A percentile compares a stretch with the other conserved stretches of the same genome.
Conservation (phyloP, 2,113 vertebrate species). For the Prolemur simus region DNA sequence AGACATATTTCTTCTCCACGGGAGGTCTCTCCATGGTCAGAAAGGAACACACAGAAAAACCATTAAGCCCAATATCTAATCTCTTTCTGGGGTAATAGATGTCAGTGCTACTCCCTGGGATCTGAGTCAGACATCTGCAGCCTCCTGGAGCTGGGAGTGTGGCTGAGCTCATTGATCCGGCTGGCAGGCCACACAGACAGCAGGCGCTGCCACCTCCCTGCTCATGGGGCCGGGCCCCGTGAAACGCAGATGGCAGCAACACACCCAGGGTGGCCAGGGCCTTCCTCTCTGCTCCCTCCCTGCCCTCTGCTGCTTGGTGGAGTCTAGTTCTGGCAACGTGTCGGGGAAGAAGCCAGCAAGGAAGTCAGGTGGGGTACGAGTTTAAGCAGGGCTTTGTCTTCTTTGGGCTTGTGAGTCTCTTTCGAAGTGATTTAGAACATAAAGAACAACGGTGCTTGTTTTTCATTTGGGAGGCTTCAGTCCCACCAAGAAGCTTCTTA, state of each 20-base stretch:
- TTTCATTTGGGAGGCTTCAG: slow-evolving; percentile 29
- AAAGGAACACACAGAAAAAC: slow-evolving; percentile 43
- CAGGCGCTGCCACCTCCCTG: background rate
- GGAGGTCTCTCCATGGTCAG: slow-evolving; percentile 22
- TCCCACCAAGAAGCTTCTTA: slow-evolving; percentile 40
- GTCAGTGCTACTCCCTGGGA: background rate
- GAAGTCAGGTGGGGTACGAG: background rate
- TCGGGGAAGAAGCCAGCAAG: background rate
- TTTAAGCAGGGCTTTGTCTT: background rate
- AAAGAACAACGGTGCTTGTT: slow-evolving; percentile 45
- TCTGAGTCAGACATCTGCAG: background rate
- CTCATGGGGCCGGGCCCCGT: background rate
- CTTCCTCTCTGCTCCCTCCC: background rate
- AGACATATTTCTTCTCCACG: slow-evolving; percentile 13
- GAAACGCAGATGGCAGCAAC: background rate
- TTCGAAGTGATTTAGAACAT: slow-evolving; percentile 55
- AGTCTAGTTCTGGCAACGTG: background rate
- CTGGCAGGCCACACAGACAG: background rate
- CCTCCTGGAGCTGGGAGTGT: background rate
- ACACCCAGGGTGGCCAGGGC: accelerated
- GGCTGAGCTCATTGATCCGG: background rate
- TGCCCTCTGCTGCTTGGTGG: background rate
- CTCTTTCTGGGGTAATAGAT: background rate
- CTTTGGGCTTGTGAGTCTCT: background rate
- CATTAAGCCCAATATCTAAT: background rate